These are phyloP conservation scores for Orestias chungarensis DNA, from an alignment of 2,797 vertebrate species.

Conservation along the genomic window DNA sequence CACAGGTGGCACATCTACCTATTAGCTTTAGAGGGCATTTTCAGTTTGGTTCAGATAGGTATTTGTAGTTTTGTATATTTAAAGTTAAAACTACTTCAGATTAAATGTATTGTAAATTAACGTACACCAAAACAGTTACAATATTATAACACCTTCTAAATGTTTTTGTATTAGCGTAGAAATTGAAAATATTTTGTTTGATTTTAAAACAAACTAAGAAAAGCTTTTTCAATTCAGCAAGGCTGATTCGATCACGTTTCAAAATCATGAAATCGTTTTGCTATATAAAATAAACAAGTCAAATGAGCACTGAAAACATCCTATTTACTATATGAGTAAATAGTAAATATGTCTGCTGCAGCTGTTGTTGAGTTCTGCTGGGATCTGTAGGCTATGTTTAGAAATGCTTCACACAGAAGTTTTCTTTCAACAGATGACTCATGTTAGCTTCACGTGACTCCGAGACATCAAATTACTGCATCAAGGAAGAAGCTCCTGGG, in stretches of 20 bases:
- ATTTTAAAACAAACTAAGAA: too few species aligned
- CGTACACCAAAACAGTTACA: too few species aligned
- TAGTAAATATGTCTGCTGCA: background rate
- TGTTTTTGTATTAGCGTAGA: too few species aligned
- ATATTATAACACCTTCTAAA: background rate
- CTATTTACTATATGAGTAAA: background rate
- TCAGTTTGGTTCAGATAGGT: too few species aligned
- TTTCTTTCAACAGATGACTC: slow-evolving; percentile 1
- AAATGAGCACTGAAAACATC: background rate
- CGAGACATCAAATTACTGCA: background rate
- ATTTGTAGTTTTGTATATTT: too few species aligned
- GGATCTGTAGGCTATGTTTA: background rate
- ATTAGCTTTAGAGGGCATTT: background rate
- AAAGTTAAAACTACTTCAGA: background rate
- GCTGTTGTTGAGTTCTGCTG: background rate
- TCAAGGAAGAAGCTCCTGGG: too few species aligned
- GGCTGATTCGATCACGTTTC: background rate
- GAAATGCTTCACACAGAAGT: background rate
- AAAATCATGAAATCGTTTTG: background rate
- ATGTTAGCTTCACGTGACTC: background rate
- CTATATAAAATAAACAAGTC: background rate
- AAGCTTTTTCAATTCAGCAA: background rate
- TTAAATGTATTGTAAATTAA: too few species aligned
- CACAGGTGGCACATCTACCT: too few species aligned
- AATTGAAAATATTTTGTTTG: background rate